These are phyloP conservation scores for Oenanthe melanoleuca DNA, from an alignment of 2,113 vertebrate species.

Conservation along the genomic window DNA sequence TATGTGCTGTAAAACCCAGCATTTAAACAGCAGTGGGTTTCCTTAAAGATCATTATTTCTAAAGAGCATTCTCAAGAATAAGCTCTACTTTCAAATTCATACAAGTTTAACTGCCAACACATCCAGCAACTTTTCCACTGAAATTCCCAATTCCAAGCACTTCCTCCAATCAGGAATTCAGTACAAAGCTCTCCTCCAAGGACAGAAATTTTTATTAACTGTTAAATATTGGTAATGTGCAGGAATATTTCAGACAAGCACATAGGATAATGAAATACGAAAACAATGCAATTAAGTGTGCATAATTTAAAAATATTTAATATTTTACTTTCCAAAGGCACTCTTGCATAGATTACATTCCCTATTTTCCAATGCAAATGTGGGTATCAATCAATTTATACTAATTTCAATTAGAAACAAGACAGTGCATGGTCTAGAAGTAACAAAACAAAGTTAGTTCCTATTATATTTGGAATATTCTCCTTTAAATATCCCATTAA, in stretches of 20 bases:
- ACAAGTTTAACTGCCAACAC: not conserved
- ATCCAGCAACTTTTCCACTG: not conserved
- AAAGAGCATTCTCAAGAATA: not conserved
- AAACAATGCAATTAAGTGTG: constrained; percentile 19
- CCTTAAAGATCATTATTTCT: not conserved
- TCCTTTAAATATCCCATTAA: not conserved
- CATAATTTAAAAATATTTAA: not conserved
- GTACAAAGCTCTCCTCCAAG: not conserved
- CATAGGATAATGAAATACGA: not conserved
- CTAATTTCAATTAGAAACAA: not conserved
- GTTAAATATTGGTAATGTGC: not conserved
- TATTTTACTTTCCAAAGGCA: constrained; percentile 16
- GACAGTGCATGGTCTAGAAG: not conserved
- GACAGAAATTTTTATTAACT: not conserved
- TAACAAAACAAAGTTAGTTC: not conserved
- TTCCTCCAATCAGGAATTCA: not conserved
- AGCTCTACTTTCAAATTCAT: not conserved
- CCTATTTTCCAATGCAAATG: constrained; percentile 20
- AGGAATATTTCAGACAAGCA: not conserved
- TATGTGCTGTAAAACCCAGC: not conserved
- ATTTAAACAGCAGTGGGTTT: not conserved
- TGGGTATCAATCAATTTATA: not conserved
- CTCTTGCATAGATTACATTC: not conserved
- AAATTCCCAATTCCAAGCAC: not conserved
- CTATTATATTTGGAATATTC: not conserved